Base-by-base conservation (phyloP, 2,113 vertebrate genomes). In the Todiramphus chloris region DNA sequence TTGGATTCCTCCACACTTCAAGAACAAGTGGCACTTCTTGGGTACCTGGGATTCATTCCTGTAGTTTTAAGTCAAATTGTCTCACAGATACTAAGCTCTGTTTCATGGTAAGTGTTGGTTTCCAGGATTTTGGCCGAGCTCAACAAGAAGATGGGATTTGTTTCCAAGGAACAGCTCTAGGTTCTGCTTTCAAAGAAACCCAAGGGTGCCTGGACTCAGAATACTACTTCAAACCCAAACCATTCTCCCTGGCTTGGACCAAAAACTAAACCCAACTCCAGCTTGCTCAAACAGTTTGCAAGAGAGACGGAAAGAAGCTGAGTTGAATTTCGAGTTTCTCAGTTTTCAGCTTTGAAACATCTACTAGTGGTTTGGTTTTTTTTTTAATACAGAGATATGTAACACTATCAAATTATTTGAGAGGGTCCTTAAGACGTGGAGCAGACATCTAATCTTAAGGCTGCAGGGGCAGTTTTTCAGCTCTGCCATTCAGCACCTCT, bases 171-270 rank as follows among this genome's bases (percentile, higher is more conserved):
- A 16, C 80, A 74, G 39, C 56, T 87, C 88, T 51, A 50, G 60
- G n/a, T 84, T 76, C 73, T 73, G 69, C 82, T 91, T 89, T 84
- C 80, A 96, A 72, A 84, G 88, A 76, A 87, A 92, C 53, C 58
- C 1, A 6, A 79, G 69, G 92, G 83, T 92, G 58, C 87, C 69
- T 6, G 5, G 33, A 51, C 73, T 46, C 88, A 56, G 76, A 58
- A 68, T 39, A 75, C 53, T 81, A 62, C 82, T 67, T 51, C 83
- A 83, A 78, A 91, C 80, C 74, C 24, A 92, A 95, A 90, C 73
- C 58, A 50, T 78, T 66, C 73, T 88, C 33, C 85, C 27, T 53
- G 86, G 60, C 51, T 92, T 78, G 76, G 83, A 50, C 66, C 10
- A 56, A 80, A 79, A 33, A 21, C 59, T 77, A 79, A 94, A 21